Percentiles rank a stretch among this genome's conserved stretches.
Conservation (phyloP, 1,140 invertebrate species). For the Asobara japonica region DNA sequence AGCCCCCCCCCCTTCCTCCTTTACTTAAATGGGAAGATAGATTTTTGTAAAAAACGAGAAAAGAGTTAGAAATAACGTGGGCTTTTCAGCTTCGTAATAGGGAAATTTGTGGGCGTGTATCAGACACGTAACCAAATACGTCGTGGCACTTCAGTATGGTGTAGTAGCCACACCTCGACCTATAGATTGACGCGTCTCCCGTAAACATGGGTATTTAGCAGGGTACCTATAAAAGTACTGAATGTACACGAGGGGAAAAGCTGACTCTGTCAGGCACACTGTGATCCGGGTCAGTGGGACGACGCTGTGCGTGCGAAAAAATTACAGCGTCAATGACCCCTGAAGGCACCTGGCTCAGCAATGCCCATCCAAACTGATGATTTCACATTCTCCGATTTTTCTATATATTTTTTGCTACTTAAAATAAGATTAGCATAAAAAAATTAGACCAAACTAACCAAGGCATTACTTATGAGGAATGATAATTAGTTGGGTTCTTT, state of each 20-base stretch:
- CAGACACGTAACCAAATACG: slow-evolving; percentile 59
- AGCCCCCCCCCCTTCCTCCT: too few relatives aligned
- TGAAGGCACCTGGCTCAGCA: neutral
- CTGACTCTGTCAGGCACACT: slow-evolving; percentile 42
- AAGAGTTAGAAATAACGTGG: neutral
- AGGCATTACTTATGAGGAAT: too few relatives aligned
- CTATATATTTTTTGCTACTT: too few relatives aligned
- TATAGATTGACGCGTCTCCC: neutral
- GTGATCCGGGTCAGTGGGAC: slow-evolving; percentile 60
- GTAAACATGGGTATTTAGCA: neutral
- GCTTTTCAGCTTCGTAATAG: neutral
- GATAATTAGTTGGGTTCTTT: too few relatives aligned
- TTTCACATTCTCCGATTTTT: too few relatives aligned
- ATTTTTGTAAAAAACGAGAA: neutral
- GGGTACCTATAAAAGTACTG: slow-evolving; percentile 2
- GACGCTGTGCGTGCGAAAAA: slow-evolving; percentile 55
- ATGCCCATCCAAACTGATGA: neutral
- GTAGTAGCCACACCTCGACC: slow-evolving; percentile 51
- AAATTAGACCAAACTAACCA: too few relatives aligned
- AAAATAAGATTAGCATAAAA: too few relatives aligned
- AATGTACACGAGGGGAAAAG: slow-evolving; percentile 7
- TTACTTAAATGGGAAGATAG: too few relatives aligned
- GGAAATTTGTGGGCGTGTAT: slow-evolving; percentile 39
- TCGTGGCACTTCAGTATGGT: slow-evolving; percentile 33
- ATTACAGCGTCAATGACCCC: slow-evolving; percentile 59